A percentile compares a stretch with the other conserved stretches of the same genome.
Evolutionary conservation across 2,113 vertebrate genomes (phyloP).

Genomic region (Pontoporia blainvillei): DNA sequence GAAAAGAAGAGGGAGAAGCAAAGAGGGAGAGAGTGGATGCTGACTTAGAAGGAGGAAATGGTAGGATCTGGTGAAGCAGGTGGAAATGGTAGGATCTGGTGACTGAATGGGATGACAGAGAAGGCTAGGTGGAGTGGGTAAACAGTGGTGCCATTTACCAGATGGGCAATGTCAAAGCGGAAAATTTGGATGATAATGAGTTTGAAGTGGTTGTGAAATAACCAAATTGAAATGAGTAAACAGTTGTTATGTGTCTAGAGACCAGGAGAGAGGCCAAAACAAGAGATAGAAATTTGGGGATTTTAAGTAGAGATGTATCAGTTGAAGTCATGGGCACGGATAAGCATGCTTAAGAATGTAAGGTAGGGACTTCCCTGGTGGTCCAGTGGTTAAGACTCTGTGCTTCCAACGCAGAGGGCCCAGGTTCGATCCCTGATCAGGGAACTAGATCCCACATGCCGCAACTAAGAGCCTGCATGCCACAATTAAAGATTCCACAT

Average conservation of each 20-base stretch:
- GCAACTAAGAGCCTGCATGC: too few species aligned
- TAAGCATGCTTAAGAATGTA: background rate
- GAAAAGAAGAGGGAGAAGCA: background rate
- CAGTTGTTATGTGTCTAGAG: background rate
- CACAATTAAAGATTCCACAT: too few species aligned
- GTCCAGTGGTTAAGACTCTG: too few species aligned
- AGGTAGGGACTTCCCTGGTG: background rate
- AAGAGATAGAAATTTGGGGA: background rate
- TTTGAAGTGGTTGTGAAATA: background rate
- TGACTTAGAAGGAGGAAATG: background rate
- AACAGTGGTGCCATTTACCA: background rate
- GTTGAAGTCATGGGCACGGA: background rate
- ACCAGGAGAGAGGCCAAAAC: background rate
- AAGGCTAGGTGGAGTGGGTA: background rate
- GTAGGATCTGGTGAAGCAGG: background rate
- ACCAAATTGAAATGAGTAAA: background rate
- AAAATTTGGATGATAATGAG: background rate
- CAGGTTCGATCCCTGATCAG: too few species aligned
- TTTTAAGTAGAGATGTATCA: background rate
- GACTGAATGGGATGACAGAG: background rate
- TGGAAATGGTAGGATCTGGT: background rate
- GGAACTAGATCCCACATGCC: too few species aligned
- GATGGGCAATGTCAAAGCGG: background rate
- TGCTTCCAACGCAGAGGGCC: too few species aligned
- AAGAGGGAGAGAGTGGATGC: background rate